Base-by-base conservation (phyloP, 2,113 vertebrate genomes). In the Xiphophorus hellerii region DNA sequence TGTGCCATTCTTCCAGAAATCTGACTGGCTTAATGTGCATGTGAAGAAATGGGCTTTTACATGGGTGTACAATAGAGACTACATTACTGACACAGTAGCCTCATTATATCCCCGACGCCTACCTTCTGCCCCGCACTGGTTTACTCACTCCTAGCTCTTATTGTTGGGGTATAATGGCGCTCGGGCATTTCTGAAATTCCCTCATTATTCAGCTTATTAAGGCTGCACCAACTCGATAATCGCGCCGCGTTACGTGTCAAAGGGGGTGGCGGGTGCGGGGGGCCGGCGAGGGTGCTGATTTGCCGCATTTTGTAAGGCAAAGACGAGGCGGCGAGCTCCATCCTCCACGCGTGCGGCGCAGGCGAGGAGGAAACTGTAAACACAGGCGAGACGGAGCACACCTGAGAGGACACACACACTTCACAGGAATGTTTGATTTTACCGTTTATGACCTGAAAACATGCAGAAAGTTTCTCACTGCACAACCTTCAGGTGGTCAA, bases 151-250 rank as follows among this genome's bases (percentile, higher is more conserved):
- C 96, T 95, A 94, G 96, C 95, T 96, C 96, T 96, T 95, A 99
- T 99, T 99, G 98, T 99, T 96, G 95, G 93, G 92, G 93, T 95
- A 97, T 97, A 98, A 97, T 97, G 95, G 96, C 95, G 89, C 95
- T 95, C 91, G 96, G 96, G 96, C 96, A 97, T 97, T 97, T 96
- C 94, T 97, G 96, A 98, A 96, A 97, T 98, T 97, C 97, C 95
- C 97, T 97, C 96, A 97, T 99, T 99, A 98, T 99, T 97, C 96
- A 95, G 95, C 96, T 96, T 97, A 98, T 99, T 99, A 99, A 97
- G 96, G 96, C 96, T 95, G 96, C 93, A 92, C 94, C 94, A 95
- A 94, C 96, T 97, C 96, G 94, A 96, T 97, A 96, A 98, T 96
- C 95, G 95, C 88, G 92, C 96, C 77, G 91, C 95, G 85, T 93